Conservation (phyloP, 2,888 invertebrate genomes). For the Cephus runcator region DNA sequence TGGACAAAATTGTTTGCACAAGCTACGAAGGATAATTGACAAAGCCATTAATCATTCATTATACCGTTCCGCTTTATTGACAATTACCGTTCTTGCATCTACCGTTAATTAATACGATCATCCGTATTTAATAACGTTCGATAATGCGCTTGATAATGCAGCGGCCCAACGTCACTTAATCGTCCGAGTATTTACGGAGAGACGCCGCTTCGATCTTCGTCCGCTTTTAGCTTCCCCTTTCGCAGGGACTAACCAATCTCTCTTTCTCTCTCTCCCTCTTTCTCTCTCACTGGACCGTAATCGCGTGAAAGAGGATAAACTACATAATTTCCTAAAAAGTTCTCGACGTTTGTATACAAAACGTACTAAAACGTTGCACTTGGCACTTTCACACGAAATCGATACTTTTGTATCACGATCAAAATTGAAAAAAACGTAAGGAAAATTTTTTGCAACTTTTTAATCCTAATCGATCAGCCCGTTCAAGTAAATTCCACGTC, state of each 20-base stretch:
- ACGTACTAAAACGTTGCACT: too few relatives aligned
- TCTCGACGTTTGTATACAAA: too few relatives aligned
- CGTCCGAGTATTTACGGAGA: neutral
- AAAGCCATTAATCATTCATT: slow-evolving; percentile 51
- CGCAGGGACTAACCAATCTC: neutral
- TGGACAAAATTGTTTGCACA: slow-evolving; percentile 43
- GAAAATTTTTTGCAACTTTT: neutral
- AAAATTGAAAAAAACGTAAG: neutral
- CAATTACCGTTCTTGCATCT: slow-evolving; percentile 31
- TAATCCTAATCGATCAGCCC: neutral
- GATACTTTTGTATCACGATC: neutral
- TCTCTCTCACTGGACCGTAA: neutral
- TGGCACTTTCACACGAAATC: neutral
- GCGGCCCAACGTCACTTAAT: neutral
- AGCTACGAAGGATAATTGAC: slow-evolving; percentile 47
- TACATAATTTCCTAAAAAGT: neutral
- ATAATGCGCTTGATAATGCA: neutral
- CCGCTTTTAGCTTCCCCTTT: neutral
- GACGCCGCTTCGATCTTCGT: neutral
- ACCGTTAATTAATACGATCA: slow-evolving; percentile 39
- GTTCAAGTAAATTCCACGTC: neutral
- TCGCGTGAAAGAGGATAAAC: neutral
- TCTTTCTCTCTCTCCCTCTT: neutral
- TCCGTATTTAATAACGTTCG: neutral
- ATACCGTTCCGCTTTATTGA: slow-evolving; percentile 40